Percentiles rank a stretch among this genome's conserved stretches.
Evolutionary conservation across 2,113 vertebrate species (phyloP).

Genomic region (Oreotragus oreotragus): DNA sequence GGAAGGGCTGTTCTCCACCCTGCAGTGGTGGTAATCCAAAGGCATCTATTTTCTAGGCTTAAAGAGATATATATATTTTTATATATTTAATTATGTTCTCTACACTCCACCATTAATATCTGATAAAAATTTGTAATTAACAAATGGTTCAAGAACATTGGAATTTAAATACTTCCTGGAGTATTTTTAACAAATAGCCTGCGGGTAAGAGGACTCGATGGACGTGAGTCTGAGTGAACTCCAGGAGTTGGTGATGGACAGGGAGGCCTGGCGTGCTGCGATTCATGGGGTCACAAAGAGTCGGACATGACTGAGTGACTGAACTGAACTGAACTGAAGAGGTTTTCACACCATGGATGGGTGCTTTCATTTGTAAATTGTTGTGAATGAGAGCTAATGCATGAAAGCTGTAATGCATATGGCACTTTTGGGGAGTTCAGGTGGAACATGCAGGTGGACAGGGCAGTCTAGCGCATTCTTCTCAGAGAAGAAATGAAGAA

Average conservation of each 20-base stretch:
- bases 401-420: background rate
- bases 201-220: background rate
- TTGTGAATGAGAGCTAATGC: background rate
- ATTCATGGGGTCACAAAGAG: too few species aligned
- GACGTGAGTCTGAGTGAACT: too few species aligned
- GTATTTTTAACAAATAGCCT: conserved; percentile 6
- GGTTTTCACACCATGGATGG: background rate
- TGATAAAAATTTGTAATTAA: background rate
- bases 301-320: too few species aligned
- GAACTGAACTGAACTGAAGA: background rate
- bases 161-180: conserved; percentile 2
- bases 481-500: background rate
- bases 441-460: background rate
- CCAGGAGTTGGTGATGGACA: too few species aligned
- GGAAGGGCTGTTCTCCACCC: background rate
- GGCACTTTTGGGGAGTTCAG: background rate
- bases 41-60: conserved; percentile 8
- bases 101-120: conserved; percentile 10
- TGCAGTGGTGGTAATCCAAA: background rate
- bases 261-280: too few species aligned
- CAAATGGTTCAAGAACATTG: background rate
- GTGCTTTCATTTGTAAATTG: background rate
- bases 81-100: background rate
- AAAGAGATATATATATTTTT: background rate
- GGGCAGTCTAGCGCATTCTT: background rate